phyloP scores from a whole-genome alignment of 2,113 vertebrate species.

The Naja naja region DNA sequence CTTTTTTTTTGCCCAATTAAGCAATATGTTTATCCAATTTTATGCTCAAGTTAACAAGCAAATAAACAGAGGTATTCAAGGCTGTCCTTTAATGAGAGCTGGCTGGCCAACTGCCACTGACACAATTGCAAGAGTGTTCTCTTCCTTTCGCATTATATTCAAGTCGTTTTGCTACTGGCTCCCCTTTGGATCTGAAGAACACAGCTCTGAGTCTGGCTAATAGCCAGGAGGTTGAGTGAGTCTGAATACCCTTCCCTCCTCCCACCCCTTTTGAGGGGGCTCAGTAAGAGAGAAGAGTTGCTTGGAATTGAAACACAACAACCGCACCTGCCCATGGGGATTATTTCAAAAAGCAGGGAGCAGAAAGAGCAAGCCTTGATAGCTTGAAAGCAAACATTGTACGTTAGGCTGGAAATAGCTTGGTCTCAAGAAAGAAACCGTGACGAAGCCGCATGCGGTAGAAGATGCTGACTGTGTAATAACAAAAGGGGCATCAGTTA shows the following conservation, averaged over 20 bases:
- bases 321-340: neutral
- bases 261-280: neutral
- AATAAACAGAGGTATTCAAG: neutral
- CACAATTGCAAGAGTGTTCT: neutral
- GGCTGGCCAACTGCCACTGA: neutral
- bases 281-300: neutral
- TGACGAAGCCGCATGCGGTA: neutral
- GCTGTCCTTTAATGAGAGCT: neutral
- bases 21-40: conserved; percentile 3
- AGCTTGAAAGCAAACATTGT: conserved; percentile 7
- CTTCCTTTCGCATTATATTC: neutral
- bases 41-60: conserved; percentile 10
- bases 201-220: neutral
- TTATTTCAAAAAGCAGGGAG: neutral
- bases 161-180: neutral
- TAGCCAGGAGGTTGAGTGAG: neutral
- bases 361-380: neutral
- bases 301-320: neutral
- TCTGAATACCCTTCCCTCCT: neutral
- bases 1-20: neutral
- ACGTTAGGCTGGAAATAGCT: neutral
- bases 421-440: neutral
- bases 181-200: neutral
- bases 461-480: neutral
- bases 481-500: neutral